Evolutionary conservation across 2,888 invertebrate genomes (phyloP).

Genomic region (Mechanitis messenoides): DNA sequence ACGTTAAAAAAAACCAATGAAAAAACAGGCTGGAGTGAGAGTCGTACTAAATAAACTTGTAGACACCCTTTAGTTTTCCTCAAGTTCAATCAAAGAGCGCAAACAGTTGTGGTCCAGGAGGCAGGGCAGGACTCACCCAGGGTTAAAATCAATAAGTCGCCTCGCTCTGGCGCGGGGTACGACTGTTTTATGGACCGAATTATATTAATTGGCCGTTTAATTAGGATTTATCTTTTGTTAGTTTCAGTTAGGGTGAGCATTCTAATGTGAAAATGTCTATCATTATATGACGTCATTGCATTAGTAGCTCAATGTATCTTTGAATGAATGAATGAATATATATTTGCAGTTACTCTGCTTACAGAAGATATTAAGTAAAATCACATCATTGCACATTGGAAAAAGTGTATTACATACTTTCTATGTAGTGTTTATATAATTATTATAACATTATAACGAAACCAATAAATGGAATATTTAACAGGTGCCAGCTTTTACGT

Average conservation of each 20-base stretch:
- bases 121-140: constrained; percentile 60
- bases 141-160: constrained; percentile 68
- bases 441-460: constrained; percentile 14
- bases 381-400: too few relatives aligned
- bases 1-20: constrained; percentile 33
- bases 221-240: constrained; percentile 15
- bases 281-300: not conserved
- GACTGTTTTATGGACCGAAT: constrained; percentile 30
- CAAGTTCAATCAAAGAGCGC: constrained; percentile 67
- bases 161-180: constrained; percentile 27
- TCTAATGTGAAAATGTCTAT: not conserved
- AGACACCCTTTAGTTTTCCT: constrained; percentile 49
- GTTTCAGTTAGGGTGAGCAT: not conserved
- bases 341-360: too few relatives aligned
- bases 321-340: too few relatives aligned
- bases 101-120: constrained; percentile 53
- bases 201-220: constrained; percentile 26
- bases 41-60: constrained; percentile 50
- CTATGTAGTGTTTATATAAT: too few relatives aligned
- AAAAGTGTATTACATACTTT: too few relatives aligned
- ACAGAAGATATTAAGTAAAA: too few relatives aligned
- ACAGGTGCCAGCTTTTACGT: not conserved
- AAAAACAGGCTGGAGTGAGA: constrained; percentile 41
- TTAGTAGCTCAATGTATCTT: too few relatives aligned
- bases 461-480: constrained; percentile 13